phyloP scores from a whole-genome alignment of 2,888 invertebrate species.

The Plebejus anna region DNA sequence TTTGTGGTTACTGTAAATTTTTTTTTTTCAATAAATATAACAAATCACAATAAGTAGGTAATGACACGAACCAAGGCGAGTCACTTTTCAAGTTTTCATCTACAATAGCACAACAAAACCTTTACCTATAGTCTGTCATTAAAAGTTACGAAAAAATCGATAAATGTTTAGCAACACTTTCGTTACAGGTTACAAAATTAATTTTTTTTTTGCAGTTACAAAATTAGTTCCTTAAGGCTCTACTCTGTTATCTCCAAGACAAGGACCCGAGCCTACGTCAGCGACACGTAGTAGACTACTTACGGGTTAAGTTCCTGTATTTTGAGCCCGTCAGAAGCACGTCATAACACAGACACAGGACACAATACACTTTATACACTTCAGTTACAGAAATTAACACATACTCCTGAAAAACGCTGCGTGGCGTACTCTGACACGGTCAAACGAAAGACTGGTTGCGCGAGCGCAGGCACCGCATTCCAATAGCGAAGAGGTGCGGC shows the following conservation, averaged over 20 bases:
- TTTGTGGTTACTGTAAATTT: background rate
- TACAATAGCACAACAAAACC: background rate
- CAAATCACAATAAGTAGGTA: background rate
- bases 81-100: background rate
- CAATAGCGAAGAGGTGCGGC: constrained; percentile 57
- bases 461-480: constrained; percentile 74
- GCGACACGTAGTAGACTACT: constrained; percentile 67
- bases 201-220: background rate
- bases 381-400: constrained; percentile 63
- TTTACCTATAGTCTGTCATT: background rate
- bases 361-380: constrained; percentile 68
- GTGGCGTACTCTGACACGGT: constrained; percentile 55
- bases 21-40: background rate
- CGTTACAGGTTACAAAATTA: background rate
- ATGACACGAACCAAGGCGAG: constrained; percentile 12
- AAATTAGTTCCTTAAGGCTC: background rate
- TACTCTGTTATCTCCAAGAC: constrained; percentile 30
- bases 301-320: constrained; percentile 69
- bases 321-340: constrained; percentile 69
- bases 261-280: constrained; percentile 58
- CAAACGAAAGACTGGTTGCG: constrained; percentile 65
- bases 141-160: constrained; percentile 3
- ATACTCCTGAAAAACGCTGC: constrained; percentile 61
- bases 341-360: constrained; percentile 70
- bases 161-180: background rate